These are phyloP conservation scores for Xiphias gladius DNA, from an alignment of 2,113 vertebrate genomes.

Conservation along the genomic window DNA sequence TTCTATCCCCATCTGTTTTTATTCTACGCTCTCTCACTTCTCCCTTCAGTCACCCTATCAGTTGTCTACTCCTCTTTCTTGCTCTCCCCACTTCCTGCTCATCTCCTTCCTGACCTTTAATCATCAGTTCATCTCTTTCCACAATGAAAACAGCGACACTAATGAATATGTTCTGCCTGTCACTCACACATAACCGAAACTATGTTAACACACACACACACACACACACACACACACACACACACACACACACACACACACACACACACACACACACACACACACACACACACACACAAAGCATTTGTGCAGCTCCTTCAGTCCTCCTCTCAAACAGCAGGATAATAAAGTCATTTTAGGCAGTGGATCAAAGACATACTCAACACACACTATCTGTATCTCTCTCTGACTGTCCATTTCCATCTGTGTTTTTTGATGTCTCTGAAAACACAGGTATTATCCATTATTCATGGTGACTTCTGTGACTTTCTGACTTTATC, in stretches of 20 bases:
- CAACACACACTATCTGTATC: slow-evolving; percentile 14
- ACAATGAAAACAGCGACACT: slow-evolving; percentile 30
- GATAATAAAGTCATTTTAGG: slow-evolving; percentile 59
- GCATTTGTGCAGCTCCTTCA: slow-evolving; percentile 19
- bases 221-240: slow-evolving; percentile 9
- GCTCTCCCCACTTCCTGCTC: slow-evolving; percentile 29
- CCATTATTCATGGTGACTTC: slow-evolving; percentile 60
- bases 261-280: slow-evolving; percentile 7
- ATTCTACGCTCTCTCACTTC: background rate
- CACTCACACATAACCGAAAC: slow-evolving; percentile 30
- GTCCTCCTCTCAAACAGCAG: slow-evolving; percentile 24
- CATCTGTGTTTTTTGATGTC: slow-evolving; percentile 54
- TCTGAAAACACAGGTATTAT: slow-evolving; percentile 54
- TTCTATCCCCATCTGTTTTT: background rate
- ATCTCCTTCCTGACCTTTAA: slow-evolving; percentile 49
- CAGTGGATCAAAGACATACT: slow-evolving; percentile 57
- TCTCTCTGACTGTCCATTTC: slow-evolving; percentile 44
- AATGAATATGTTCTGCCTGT: slow-evolving; percentile 57
- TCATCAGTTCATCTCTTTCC: slow-evolving; percentile 41
- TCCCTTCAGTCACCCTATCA: slow-evolving; percentile 11
- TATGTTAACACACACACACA: background rate
- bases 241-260: background rate
- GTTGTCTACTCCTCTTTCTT: background rate
- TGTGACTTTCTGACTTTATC: slow-evolving; percentile 3
- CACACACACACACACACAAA: background rate